Conservation (phyloP, 1,140 invertebrate genomes). For the Drosophila aff. region DNA sequence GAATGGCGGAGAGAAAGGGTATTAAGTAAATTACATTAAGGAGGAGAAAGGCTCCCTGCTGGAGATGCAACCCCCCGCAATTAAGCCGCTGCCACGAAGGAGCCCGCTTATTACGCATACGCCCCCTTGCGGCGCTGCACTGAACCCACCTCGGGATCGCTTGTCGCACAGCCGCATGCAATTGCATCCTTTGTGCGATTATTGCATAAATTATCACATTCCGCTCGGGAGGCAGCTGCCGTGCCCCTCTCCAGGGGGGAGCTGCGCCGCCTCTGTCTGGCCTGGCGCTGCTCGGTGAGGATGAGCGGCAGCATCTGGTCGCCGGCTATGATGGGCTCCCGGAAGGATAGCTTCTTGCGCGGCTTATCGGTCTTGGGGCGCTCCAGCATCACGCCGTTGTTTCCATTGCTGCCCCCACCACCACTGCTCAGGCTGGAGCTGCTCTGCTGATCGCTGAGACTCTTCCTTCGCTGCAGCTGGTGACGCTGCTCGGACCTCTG, state of each 20-base stretch:
- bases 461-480: constrained; percentile 67
- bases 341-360: constrained; percentile 93
- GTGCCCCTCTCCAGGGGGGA: constrained; percentile 59
- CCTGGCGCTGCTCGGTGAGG: constrained; percentile 58
- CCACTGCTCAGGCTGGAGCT: constrained; percentile 69
- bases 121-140: constrained; percentile 28
- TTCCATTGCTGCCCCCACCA: background rate
- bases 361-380: constrained; percentile 87
- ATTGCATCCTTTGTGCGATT: constrained; percentile 73
- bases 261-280: constrained; percentile 67
- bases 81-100: constrained; percentile 41
- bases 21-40: constrained; percentile 38
- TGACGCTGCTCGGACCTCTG: constrained; percentile 66
- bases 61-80: constrained; percentile 43
- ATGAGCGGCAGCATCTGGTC: constrained; percentile 55
- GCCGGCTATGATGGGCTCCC: constrained; percentile 88
- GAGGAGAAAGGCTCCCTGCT: background rate
- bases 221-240: background rate
- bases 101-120: constrained; percentile 58
- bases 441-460: constrained; percentile 65
- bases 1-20: background rate
- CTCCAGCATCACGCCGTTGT: constrained; percentile 60
- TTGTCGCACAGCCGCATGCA: constrained; percentile 57
- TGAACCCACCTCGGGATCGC: constrained; percentile 73
- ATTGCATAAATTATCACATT: constrained; percentile 79